Evolutionary conservation across 1,140 invertebrate species (phyloP).

Genomic region (Contarinia nasturtii): DNA sequence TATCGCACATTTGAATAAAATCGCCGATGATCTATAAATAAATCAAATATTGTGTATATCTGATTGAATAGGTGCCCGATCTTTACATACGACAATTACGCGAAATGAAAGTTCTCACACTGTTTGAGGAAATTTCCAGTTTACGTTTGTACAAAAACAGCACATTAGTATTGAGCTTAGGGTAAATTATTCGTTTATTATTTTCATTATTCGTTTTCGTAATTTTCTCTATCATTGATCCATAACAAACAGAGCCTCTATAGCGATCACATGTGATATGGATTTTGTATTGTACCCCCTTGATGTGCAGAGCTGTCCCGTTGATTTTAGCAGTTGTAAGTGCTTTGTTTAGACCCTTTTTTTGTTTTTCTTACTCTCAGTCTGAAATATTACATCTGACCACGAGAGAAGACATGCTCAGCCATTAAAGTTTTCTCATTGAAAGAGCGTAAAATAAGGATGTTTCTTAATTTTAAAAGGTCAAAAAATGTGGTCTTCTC

Average conservation of each 20-base stretch:
- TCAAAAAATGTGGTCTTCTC: no score
- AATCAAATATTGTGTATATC: not conserved
- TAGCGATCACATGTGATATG: constrained; percentile 40
- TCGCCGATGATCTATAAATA: not conserved
- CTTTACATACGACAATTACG: constrained; percentile 37
- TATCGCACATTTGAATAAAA: no score
- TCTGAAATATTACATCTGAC: no score
- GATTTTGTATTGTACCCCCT: constrained; percentile 37
- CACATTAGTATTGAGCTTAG: constrained; percentile 35
- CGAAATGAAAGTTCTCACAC: constrained; percentile 32
- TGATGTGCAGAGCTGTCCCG: constrained; percentile 36
- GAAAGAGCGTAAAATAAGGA: no score
- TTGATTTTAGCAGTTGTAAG: constrained; percentile 41
- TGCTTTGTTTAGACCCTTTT: constrained; percentile 5
- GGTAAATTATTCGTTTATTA: constrained; percentile 22
- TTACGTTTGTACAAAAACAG: constrained; percentile 32
- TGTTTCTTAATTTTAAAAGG: no score
- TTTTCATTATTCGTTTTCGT: constrained; percentile 1
- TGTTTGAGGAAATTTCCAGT: constrained; percentile 36
- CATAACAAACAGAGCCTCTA: constrained; percentile 31
- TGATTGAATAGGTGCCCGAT: constrained; percentile 24
- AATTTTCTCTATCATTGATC: no score
- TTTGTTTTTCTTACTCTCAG: no score
- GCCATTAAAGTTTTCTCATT: no score
- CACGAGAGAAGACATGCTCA: no score